Evolutionary conservation across 2,113 vertebrate species (phyloP), one percentile per base, ranked within the genome.

Genomic region (Smithornis capensis): DNA sequence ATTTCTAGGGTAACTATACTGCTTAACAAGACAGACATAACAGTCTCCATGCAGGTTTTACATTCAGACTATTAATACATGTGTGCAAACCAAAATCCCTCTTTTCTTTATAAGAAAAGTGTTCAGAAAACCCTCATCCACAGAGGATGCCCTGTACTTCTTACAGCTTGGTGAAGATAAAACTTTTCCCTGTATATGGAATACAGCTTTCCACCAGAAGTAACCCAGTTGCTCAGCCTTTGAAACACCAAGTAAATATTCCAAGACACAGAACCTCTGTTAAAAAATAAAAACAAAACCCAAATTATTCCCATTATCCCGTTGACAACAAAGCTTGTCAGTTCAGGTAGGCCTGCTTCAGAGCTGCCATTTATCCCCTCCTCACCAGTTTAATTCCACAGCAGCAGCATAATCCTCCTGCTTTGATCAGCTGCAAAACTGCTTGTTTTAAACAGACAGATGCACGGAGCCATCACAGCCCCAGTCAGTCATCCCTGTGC

Each of bases 391-490:
- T 44, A 88, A 82, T 56, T 88, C 29, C 76, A 22, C 8, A 3
- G 90, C 87, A 93, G 92, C 90, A 80, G 71, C 71, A n/a, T 56
- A 70, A 90, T 96, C 76, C 85, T 75, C 24, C 55, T 0, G 24
- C 94, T 96, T 95, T 95, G 94, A 96, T 94, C 94, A 95, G 64
- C 87, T 63, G 56, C 75, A 74, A 12, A 88, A 28, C 12, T 17
- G 79, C 79, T 75, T 74, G 89, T 81, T 69, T 5, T 9, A 28
- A 79, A 35, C 82, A 93, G 85, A 79, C 75, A 8, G 83, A 63
- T 10, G 47, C 35, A 1, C 3, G 3, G 42, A 84, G 74, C 68
- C 4, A 2, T 28, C 83, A 53, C 16, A 40, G 64, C 67, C 86
- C 25, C 71, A 49, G 74, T 33, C 91, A 81, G 50, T 55, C 68